Conservation (phyloP, 1,140 invertebrate species). For the Drosophila miranda region DNA sequence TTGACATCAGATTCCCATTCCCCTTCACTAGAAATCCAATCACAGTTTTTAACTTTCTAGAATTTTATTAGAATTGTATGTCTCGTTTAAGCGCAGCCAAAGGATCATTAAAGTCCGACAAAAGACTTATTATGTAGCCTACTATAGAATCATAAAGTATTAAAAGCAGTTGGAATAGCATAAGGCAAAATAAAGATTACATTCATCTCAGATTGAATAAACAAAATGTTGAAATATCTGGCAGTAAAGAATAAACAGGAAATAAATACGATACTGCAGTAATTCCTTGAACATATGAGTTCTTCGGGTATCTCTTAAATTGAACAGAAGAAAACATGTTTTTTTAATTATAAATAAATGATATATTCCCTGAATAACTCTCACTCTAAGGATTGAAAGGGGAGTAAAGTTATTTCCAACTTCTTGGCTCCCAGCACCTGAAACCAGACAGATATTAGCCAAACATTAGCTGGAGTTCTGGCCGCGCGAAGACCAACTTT, state of each 20-base stretch:
- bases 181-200: slow-evolving; percentile 1
- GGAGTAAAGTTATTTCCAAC: too few relatives aligned
- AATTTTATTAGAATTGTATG: slow-evolving; percentile 41
- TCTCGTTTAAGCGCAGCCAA: slow-evolving; percentile 25
- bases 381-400: too few relatives aligned
- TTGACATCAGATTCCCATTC: slow-evolving; percentile 32
- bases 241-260: too few relatives aligned
- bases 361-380: too few relatives aligned
- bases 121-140: slow-evolving; percentile 21
- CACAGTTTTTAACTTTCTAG: slow-evolving; percentile 15
- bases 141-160: slow-evolving; percentile 17
- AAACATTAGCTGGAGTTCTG: not conserved
- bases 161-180: not conserved
- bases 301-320: too few relatives aligned
- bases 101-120: slow-evolving; percentile 40
- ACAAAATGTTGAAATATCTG: too few relatives aligned
- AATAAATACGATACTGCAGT: too few relatives aligned
- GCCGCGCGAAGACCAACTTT: not conserved
- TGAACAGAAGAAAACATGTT: too few relatives aligned
- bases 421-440: too few relatives aligned
- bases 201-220: not conserved
- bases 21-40: slow-evolving; percentile 16
- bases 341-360: too few relatives aligned
- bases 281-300: too few relatives aligned
- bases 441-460: too few relatives aligned